These are phyloP conservation scores for Stylophora pistillata DNA, from an alignment of 64 coral and sea anemone species.

Conservation along the genomic window DNA sequence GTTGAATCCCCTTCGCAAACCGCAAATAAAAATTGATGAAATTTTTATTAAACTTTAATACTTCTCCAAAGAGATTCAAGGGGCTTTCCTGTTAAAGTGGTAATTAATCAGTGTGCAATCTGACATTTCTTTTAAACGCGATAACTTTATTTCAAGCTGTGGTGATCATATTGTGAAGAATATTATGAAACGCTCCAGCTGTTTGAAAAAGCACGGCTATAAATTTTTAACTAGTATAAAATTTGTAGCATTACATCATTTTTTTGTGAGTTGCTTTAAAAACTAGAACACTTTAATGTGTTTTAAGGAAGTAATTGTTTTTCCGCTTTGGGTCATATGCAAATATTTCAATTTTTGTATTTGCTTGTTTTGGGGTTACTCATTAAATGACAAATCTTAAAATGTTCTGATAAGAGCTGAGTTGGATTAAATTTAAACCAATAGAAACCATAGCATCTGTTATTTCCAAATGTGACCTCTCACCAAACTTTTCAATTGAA, in stretches of 20 bases:
- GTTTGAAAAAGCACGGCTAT: background rate
- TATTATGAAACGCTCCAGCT: background rate
- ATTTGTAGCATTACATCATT: too few relatives aligned
- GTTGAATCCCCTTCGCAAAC: background rate
- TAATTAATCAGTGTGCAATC: background rate
- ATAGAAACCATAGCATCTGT: background rate
- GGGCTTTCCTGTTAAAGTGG: background rate
- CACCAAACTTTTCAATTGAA: background rate
- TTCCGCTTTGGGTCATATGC: too few relatives aligned
- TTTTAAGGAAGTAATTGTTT: too few relatives aligned
- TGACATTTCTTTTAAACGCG: background rate
- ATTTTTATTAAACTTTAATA: conserved; percentile 3
- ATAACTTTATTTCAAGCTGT: background rate
- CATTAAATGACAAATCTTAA: too few relatives aligned
- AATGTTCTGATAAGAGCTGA: background rate
- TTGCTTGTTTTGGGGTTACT: too few relatives aligned
- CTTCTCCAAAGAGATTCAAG: background rate
- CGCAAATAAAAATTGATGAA: background rate
- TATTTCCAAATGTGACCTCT: conserved; percentile 3
- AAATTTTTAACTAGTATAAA: background rate
- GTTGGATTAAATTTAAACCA: background rate
- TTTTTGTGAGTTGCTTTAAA: too few relatives aligned
- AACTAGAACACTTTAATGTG: too few relatives aligned
- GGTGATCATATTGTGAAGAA: background rate
- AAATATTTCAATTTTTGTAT: too few relatives aligned